Base-by-base conservation (phyloP, 53 echinoderm and acorn worm species). In the Temnopleurus reevesii region DNA sequence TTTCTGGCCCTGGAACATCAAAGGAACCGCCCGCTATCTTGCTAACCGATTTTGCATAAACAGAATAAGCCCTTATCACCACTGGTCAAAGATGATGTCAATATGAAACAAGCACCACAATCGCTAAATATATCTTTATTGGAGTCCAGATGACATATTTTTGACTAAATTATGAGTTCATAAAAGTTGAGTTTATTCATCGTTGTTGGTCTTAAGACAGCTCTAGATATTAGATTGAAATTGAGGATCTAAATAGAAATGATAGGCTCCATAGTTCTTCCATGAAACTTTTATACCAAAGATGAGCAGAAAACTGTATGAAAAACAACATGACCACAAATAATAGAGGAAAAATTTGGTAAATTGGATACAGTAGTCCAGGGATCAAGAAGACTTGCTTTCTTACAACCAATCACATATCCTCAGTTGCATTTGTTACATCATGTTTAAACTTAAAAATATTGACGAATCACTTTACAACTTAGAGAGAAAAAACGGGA, bases 11-110 rank as follows among this genome's bases (percentile, higher is more conserved):
- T 27, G 28, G 0, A 25, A 55, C 83, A 55, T 83, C 83, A 83
- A 83, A 83, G 41, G 83, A 36, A 46, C 41, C n/a, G 83, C 83
- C n/a, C 83, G 83, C 83, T 83, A 83, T 83, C 83, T 55, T 33
- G 18, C 55, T 18, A 34, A 55, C 56, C 54, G 23, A 83, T 55
- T 55, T 55, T 83, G 83, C 83, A 83, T 83, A 83, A 53, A 83
- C 83, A 83, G 13, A 55, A 36, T 33, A 55, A 56, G 31, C 56
- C n/a, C 55, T 36, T 55, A 30, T 83, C 55, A 83, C 55, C 83
- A 55, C 15, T 25, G 83, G 83, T 55, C 83, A 83, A 79, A 79
- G 79, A 49, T 5, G 49, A 49, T 79, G 71, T 21, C 41, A 71
- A 71, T 71, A 71, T 71, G 41, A 21, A 3, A 71, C 36, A 41